Base-by-base conservation (phyloP, 2,888 invertebrate genomes). In the Rhimphoctona megacephalus region DNA sequence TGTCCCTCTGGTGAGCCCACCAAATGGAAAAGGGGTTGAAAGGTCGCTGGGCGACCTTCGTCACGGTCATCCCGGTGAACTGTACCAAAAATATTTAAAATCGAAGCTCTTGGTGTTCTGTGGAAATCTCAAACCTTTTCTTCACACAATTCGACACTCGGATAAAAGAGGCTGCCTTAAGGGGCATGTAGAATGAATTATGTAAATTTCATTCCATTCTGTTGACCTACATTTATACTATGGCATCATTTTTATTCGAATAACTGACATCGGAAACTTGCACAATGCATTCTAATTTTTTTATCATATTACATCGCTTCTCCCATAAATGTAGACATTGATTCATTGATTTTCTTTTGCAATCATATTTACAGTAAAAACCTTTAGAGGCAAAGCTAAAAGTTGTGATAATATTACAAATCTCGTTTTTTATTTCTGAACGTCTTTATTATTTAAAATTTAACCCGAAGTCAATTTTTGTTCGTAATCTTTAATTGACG, bases 21-120 rank as follows among this genome's bases (percentile, higher is more conserved):
- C 49, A 73, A 78, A 83, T 73, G 69, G 67, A 46, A 86, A 80
- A 67, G 81, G 86, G 80, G 74, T 83, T 78, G 73, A 78, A 78
- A 78, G 86, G 66, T 78, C 73, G 77, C 54, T 43, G 14, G 33
- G 49, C 52, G 74, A 81, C 83, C 86, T 81, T 81, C 70, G 81
- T 81, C 73, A 49, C 46, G 43, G 54, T 73, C 76, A 72, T 72
- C 49, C 39, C 52, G 17, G 33, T 17, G 61, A 79, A 61, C 17
- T n/a, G 6, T 14, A 52, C 43, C 66, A 33, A 70, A 74, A 82
- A 79, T 70, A 30, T 67, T 52, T 19, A n/a, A n/a, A 70, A 66
- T 79, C 52, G 14, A 79, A 78, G 61, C 39, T 78, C 77, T 81
- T 36, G 36, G 11, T 49, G 69, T 49, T 11, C 72, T 39, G 8